phyloP scores from a whole-genome alignment of 2,888 invertebrate genomes.

The Galeopsomyia nigrocyanea region DNA sequence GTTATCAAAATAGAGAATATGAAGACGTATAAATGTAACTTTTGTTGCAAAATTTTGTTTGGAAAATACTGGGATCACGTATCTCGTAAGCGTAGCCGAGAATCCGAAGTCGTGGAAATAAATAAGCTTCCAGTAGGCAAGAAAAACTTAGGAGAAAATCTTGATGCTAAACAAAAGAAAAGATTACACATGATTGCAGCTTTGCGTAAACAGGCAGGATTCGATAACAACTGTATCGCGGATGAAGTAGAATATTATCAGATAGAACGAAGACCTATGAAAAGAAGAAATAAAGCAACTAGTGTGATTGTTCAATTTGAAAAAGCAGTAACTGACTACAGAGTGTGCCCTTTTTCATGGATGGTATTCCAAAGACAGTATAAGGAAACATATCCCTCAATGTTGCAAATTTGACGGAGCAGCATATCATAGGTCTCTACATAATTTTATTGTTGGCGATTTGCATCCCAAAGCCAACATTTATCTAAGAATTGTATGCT shows the following conservation, averaged over 20 bases:
- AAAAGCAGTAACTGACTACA: not conserved
- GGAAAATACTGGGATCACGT: too few relatives aligned
- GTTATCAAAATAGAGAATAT: too few relatives aligned
- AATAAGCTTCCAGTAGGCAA: too few relatives aligned
- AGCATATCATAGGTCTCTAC: not conserved
- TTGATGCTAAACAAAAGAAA: too few relatives aligned
- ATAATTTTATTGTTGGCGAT: conserved; percentile 21
- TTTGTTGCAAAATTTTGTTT: too few relatives aligned
- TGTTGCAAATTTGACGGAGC: not conserved
- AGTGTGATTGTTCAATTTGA: not conserved
- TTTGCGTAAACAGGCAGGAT: not conserved
- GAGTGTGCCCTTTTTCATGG: not conserved
- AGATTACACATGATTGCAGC: not conserved
- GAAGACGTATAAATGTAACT: too few relatives aligned
- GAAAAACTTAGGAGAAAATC: too few relatives aligned
- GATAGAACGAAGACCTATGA: too few relatives aligned
- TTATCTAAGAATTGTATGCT: not conserved
- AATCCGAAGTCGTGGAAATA: too few relatives aligned
- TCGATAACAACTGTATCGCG: not conserved
- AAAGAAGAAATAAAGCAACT: too few relatives aligned
- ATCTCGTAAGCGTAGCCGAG: too few relatives aligned
- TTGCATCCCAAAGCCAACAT: not conserved
- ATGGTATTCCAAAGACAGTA: not conserved
- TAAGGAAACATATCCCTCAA: not conserved
- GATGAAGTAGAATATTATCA: not conserved